phyloP scores from a whole-genome alignment of 1,140 invertebrate species.

The Temnothorax curvispinosus region DNA sequence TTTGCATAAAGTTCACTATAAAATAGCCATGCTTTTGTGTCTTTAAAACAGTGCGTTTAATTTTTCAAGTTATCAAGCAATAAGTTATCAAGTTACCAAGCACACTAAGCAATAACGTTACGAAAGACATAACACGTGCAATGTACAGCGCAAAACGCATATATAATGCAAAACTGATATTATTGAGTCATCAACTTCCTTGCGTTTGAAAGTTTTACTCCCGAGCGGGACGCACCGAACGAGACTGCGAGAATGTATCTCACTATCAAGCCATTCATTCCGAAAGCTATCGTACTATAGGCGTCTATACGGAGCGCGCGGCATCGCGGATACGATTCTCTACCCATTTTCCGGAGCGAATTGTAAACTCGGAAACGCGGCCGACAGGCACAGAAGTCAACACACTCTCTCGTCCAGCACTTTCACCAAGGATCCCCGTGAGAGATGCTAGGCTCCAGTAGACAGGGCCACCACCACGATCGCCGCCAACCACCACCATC shows the following conservation, averaged over 20 bases:
- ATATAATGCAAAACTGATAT: neutral
- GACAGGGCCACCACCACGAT: slow-evolving; percentile 54
- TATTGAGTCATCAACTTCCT: neutral
- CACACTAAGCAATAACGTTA: neutral
- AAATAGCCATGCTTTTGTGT: neutral
- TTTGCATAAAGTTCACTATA: neutral
- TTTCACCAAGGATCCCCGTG: slow-evolving; percentile 65
- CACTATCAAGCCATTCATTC: neutral
- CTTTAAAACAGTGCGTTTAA: neutral
- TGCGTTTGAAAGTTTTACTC: neutral
- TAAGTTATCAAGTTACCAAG: slow-evolving; percentile 13
- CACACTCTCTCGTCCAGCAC: slow-evolving; percentile 47
- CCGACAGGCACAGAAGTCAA: neutral
- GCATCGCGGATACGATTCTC: neutral
- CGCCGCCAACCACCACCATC: neutral
- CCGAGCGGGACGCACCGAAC: neutral
- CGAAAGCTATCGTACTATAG: neutral
- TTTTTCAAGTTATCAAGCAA: neutral
- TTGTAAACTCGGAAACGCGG: slow-evolving; percentile 19
- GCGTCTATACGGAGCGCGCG: neutral
- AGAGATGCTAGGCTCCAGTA: slow-evolving; percentile 59
- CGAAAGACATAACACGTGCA: neutral
- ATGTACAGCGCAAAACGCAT: neutral
- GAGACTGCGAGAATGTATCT: neutral
- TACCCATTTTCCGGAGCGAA: slow-evolving; percentile 27